Conservation (phyloP, 2,113 vertebrate genomes). For the Alectura lathami region DNA sequence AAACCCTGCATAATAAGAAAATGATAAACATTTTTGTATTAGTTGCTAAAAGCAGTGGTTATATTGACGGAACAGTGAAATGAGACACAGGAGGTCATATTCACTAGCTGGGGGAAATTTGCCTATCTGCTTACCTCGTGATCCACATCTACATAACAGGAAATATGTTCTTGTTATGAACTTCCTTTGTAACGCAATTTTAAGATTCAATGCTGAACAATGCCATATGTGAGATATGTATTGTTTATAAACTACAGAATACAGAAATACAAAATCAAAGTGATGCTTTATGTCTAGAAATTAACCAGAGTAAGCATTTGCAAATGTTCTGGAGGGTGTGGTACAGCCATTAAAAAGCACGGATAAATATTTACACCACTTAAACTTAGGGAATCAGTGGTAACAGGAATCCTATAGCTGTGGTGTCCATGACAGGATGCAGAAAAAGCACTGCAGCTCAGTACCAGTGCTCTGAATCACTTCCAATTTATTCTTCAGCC, state of each 20-base stretch:
- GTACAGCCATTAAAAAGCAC: not conserved
- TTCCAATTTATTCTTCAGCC: not conserved
- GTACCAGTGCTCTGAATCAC: not conserved
- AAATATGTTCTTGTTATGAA: conserved; percentile 17
- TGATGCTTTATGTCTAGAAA: not conserved
- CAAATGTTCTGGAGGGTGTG: not conserved
- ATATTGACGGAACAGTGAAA: conserved; percentile 32
- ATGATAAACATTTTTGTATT: conserved; percentile 51
- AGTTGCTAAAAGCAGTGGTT: conserved; percentile 41
- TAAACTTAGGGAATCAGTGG: not conserved
- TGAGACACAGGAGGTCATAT: conserved; percentile 24
- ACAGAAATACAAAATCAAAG: not conserved
- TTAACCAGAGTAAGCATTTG: not conserved
- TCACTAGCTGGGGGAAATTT: conserved; percentile 19
- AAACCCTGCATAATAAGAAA: conserved; percentile 45
- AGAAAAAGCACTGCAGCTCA: not conserved
- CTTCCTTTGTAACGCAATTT: not conserved
- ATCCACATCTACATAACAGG: not conserved
- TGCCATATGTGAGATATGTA: not conserved
- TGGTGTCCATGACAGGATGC: not conserved
- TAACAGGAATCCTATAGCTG: not conserved
- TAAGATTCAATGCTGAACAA: conserved; percentile 3
- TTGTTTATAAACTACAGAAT: not conserved
- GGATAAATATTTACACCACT: not conserved
- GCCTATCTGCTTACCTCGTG: not conserved